Evolutionary conservation across 1,140 invertebrate species (phyloP).

Genomic region (Drosophila bifasciata): DNA sequence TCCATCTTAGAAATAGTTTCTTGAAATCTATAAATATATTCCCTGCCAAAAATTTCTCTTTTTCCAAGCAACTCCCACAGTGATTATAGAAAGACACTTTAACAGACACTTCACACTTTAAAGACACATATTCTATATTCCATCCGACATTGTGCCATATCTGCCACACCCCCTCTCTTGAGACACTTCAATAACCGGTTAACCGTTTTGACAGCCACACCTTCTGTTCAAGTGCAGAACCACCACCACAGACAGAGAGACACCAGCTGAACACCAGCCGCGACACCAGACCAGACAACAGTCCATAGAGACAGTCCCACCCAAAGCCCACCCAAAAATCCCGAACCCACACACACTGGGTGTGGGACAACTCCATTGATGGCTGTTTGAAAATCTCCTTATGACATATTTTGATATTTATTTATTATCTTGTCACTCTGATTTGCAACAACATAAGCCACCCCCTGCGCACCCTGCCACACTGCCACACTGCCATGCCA

Average conservation of each 20-base stretch:
- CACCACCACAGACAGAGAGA: too few relatives aligned
- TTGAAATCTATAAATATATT: too few relatives aligned
- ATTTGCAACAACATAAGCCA: conserved; percentile 70
- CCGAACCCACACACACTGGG: neutral
- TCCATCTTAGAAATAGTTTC: too few relatives aligned
- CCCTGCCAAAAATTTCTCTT: too few relatives aligned
- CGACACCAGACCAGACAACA: too few relatives aligned
- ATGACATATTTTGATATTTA: conserved; percentile 84
- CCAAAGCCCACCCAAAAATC: neutral
- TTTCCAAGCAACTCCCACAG: too few relatives aligned
- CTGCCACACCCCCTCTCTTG: too few relatives aligned
- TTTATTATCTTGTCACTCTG: conserved; percentile 82
- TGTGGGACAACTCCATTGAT: conserved; percentile 27
- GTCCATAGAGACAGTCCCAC: neutral
- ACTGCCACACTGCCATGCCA: neutral
- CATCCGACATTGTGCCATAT: neutral
- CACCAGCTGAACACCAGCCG: conserved; percentile 7
- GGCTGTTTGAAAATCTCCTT: conserved; percentile 66
- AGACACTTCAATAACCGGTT: conserved; percentile 1
- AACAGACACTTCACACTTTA: neutral
- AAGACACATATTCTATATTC: neutral
- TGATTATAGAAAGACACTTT: neutral
- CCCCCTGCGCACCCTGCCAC: conserved; percentile 14
- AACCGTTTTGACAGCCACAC: neutral
- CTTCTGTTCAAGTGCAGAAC: neutral